Conservation (phyloP, 2,797 vertebrate genomes). For the Sebastes itinus region DNA sequence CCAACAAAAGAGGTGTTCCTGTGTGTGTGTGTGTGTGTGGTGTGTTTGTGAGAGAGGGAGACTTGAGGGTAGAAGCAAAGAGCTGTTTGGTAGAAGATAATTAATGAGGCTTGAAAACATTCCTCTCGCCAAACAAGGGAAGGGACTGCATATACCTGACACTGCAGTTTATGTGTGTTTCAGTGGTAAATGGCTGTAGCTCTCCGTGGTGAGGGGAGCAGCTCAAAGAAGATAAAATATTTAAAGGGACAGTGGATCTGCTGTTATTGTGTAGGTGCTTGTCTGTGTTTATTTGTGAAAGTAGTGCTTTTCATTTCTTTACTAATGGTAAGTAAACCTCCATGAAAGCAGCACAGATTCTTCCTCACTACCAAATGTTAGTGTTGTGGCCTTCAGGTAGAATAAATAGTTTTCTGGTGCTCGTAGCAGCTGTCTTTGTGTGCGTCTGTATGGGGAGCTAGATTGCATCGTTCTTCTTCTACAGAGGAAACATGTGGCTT, state of each 20-base stretch:
- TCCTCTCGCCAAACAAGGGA: conserved; percentile 22
- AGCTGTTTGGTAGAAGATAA: conserved; percentile 16
- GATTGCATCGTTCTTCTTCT: neutral
- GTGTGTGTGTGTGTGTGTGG: neutral
- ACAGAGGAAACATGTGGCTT: neutral
- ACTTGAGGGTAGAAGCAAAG: neutral
- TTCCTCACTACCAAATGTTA: neutral
- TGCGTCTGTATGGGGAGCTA: neutral
- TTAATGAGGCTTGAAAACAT: conserved; percentile 40
- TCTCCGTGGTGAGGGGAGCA: neutral
- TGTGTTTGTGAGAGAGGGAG: neutral
- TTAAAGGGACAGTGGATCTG: neutral
- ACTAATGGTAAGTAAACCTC: neutral
- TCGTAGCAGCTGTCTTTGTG: neutral
- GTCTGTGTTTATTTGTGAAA: neutral
- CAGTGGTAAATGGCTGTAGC: conserved; percentile 4
- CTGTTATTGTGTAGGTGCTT: neutral
- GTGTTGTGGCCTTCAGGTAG: neutral
- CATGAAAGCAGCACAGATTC: neutral
- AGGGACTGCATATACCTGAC: conserved; percentile 22
- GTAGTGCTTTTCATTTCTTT: neutral
- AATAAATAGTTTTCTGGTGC: neutral
- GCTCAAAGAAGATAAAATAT: conserved; percentile 23
- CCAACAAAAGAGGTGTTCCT: neutral
- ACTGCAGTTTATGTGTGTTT: conserved; percentile 24